Conservation (phyloP, 2,113 vertebrate species). For the Pollimyrus isidori region DNA sequence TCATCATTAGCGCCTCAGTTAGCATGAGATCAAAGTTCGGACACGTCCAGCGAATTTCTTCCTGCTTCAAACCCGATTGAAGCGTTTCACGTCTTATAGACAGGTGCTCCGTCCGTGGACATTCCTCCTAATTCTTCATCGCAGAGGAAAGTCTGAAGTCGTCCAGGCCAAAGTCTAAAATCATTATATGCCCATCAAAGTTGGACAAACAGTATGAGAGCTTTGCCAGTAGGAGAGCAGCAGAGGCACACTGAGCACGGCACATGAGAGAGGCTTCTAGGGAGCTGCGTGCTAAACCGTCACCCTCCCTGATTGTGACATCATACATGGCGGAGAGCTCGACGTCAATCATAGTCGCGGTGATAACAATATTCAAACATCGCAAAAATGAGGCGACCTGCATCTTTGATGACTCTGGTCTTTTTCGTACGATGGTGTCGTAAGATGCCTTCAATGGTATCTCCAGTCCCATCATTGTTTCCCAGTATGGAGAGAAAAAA, state of each 20-base stretch:
- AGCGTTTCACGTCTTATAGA: not conserved
- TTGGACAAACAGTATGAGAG: not conserved
- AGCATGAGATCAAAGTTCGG: not conserved
- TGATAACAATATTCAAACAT: slow-evolving; percentile 49
- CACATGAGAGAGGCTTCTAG: not conserved
- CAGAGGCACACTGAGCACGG: not conserved
- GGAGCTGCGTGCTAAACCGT: not conserved
- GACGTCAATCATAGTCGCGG: slow-evolving; percentile 24
- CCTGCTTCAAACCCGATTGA: not conserved
- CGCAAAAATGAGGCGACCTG: slow-evolving; percentile 41
- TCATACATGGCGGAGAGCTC: slow-evolving; percentile 17
- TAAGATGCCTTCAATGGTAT: not conserved
- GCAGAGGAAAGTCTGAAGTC: not conserved
- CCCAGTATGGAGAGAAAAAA: not conserved
- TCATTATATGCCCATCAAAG: not conserved
- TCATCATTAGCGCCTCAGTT: not conserved
- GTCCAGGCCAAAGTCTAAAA: not conserved
- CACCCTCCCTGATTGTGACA: slow-evolving; percentile 22
- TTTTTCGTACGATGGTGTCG: slow-evolving; percentile 40
- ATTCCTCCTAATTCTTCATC: not conserved
- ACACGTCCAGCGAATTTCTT: not conserved
- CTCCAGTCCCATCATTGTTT: not conserved
- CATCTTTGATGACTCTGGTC: slow-evolving; percentile 48
- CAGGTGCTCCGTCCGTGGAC: not conserved
- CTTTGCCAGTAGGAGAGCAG: not conserved